phyloP scores from a whole-genome alignment of 2,888 invertebrate species.

The Operophtera brumata region DNA sequence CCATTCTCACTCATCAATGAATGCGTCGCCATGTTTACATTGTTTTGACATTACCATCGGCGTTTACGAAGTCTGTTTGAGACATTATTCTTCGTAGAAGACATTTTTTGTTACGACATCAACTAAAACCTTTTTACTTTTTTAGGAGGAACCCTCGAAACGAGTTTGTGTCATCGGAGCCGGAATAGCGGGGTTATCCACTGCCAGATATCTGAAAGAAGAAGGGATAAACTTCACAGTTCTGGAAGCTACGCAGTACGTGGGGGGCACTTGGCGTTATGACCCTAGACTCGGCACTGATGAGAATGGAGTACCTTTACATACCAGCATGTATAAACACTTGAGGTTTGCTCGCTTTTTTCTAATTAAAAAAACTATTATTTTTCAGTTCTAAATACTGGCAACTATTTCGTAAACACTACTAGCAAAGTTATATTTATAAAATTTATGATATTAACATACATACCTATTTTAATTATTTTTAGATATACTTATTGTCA shows the following conservation, averaged over 20 bases:
- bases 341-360: conserved; percentile 63
- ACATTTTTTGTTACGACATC: background rate
- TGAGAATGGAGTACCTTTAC: conserved; percentile 79
- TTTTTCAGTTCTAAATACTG: too few relatives aligned
- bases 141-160: conserved; percentile 31
- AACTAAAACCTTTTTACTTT: background rate
- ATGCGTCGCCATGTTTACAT: conserved; percentile 7
- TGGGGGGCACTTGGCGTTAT: conserved; percentile 73
- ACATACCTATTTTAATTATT: too few relatives aligned
- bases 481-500: too few relatives aligned
- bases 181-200: conserved; percentile 64
- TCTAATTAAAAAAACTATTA: background rate
- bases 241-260: conserved; percentile 61
- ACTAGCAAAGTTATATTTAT: conserved; percentile 20
- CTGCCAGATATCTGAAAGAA: conserved; percentile 64
- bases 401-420: too few relatives aligned
- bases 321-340: conserved; percentile 86
- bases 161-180: conserved; percentile 71
- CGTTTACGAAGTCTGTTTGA: conserved; percentile 5
- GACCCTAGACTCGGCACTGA: conserved; percentile 75
- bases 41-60: conserved; percentile 3
- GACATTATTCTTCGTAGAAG: background rate
- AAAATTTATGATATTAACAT: background rate
- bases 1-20: background rate
- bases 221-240: conserved; percentile 63